These are phyloP conservation scores for Aphelinus atriplicis DNA, from an alignment of 1,140 invertebrate species.

Conservation along the genomic window DNA sequence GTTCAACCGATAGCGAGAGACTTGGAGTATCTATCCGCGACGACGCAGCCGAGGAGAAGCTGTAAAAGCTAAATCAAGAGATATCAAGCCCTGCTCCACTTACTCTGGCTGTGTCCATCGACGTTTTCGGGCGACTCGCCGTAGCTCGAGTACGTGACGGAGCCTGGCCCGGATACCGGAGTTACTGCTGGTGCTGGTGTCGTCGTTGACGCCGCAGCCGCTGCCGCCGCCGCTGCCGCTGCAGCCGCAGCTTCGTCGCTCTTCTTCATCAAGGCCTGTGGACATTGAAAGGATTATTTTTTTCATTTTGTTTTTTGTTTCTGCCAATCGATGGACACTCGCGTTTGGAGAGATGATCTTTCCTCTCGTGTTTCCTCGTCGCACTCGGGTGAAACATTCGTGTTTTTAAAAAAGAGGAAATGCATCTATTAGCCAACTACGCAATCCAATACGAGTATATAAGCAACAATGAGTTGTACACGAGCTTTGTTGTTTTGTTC, in stretches of 20 bases:
- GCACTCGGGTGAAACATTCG: no score
- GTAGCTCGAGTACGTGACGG: slow-evolving; percentile 43
- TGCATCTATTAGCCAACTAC: not conserved
- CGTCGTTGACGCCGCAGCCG: not conserved
- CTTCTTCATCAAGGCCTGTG: slow-evolving; percentile 60
- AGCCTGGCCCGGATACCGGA: not conserved
- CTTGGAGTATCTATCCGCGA: not conserved
- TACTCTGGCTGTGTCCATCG: slow-evolving; percentile 62
- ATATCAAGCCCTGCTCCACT: not conserved
- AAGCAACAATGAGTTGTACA: not conserved
- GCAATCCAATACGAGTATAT: slow-evolving; percentile 5
- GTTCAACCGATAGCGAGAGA: not conserved
- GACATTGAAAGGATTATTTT: slow-evolving; percentile 26
- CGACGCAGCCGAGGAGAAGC: no score
- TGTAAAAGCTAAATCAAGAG: not conserved
- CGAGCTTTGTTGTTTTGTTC: slow-evolving; percentile 19
- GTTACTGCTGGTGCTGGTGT: not conserved
- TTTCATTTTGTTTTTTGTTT: slow-evolving; percentile 1
- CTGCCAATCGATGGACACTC: not conserved
- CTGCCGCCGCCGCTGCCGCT: slow-evolving; percentile 16
- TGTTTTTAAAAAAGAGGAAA: slow-evolving; percentile 8
- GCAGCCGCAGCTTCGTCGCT: slow-evolving; percentile 50
- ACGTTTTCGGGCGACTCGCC: slow-evolving; percentile 57
- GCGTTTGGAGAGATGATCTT: no score
- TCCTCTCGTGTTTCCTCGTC: no score